Evolutionary conservation across 35 echinoderm and acorn worm species (phyloP), one percentile per base, ranked within the genome.

Genomic region (Apostichopus japonicus): DNA sequence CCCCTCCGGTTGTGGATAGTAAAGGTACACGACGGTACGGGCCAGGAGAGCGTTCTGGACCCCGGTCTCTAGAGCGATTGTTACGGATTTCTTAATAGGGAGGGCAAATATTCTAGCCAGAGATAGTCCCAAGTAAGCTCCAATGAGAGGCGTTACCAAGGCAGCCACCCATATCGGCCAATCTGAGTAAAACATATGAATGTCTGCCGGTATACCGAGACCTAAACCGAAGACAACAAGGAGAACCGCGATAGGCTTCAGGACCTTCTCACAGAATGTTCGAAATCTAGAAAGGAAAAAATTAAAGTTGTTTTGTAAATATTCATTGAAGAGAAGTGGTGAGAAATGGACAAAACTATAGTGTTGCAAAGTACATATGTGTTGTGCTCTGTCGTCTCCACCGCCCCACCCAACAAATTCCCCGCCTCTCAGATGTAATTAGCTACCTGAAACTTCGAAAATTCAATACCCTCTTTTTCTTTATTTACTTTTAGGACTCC

Each of bases 41-140:
- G 93, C 95, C 33, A 96, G 77, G 90, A 96, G 81, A 17, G 90
- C 93, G 83, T 96, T 96, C 56, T 96, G 95, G 0, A 96, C 93
- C 33, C 95, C 95, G 21, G 95, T 96, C 53, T 96, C 95, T 11
- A 94, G 56, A 13, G 92, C 89, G 24, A 96, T 94, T 6, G 95
- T 94, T 24, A 94, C 27, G 11, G 80, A 56, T 6, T 62, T 78
- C 19, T 27, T 82, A 6, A 76, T n/a, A 54, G 78, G 58, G 6
- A 79, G 52, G 15, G 76, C 92, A n/a, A 93, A 87, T 55, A 96
- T 96, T 19, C 87, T 65, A 16, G 92, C 56, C 21, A 96, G 8
- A 3, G 87, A 86, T 10, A 93, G 87, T 23, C 92, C 95, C 8
- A 96, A 78, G 80, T 91, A 91, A 2, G 54, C 86, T 14, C 95